Evolutionary conservation across 1,140 invertebrate genomes (phyloP).

Genomic region (Brachionus sp.): DNA sequence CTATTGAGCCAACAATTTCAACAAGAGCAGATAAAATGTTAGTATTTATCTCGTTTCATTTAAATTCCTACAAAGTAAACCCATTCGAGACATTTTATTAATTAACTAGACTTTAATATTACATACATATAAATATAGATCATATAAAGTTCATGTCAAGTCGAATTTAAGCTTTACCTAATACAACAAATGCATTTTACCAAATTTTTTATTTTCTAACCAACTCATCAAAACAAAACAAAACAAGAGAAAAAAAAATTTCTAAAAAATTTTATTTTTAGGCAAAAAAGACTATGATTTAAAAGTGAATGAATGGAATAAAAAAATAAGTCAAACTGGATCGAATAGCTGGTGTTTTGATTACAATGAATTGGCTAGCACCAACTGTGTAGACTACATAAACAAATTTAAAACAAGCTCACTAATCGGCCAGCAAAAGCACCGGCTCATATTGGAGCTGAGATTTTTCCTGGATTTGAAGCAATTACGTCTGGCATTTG

Average conservation of each 20-base stretch:
- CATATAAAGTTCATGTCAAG: background rate
- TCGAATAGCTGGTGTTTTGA: background rate
- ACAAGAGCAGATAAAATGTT: background rate
- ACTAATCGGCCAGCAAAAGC: background rate
- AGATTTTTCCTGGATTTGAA: conserved; percentile 38
- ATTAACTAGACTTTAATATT: background rate
- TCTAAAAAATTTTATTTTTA: background rate
- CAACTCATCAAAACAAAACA: too few species aligned
- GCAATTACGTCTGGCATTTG: background rate
- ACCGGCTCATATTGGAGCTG: background rate
- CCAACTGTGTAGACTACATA: background rate
- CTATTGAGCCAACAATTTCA: background rate
- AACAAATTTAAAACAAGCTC: background rate
- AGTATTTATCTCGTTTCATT: background rate
- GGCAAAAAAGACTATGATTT: conserved; percentile 2
- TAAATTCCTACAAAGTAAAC: background rate
- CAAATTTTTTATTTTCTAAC: background rate
- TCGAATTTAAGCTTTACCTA: background rate
- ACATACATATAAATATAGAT: background rate
- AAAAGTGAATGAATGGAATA: background rate
- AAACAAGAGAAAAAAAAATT: background rate
- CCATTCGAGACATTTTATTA: background rate
- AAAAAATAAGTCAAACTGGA: background rate
- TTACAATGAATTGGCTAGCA: background rate
- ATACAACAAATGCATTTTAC: background rate